Conservation (phyloP, 1,140 invertebrate species). For the Brevipalpus yothersi region DNA sequence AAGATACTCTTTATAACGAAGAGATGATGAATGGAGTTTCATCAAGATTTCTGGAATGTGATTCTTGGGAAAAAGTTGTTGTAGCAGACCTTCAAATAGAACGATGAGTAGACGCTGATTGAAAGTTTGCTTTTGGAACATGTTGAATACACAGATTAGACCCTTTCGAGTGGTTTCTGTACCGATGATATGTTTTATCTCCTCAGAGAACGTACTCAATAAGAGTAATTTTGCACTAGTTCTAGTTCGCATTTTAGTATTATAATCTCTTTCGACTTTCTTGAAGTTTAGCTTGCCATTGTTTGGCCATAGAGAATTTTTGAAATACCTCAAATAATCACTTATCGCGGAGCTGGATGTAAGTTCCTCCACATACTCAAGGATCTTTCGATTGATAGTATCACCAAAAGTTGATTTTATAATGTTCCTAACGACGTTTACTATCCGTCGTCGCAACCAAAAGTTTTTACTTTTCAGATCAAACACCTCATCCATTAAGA, state of each 20-base stretch:
- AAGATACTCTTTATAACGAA: neutral
- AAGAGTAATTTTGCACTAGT: slow-evolving; percentile 62
- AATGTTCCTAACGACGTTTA: slow-evolving; percentile 49
- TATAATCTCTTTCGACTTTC: slow-evolving; percentile 34
- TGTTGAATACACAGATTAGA: slow-evolving; percentile 60
- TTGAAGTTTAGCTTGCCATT: slow-evolving; percentile 32
- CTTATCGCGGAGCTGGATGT: slow-evolving; percentile 71
- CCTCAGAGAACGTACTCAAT: slow-evolving; percentile 43
- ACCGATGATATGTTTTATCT: slow-evolving; percentile 70
- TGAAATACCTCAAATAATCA: slow-evolving; percentile 58
- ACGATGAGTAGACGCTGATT: slow-evolving; percentile 66
- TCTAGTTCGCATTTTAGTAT: slow-evolving; percentile 47
- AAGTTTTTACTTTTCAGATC: slow-evolving; percentile 62
- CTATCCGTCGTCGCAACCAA: slow-evolving; percentile 56
- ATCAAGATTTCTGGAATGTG: slow-evolving; percentile 34
- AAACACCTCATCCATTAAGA: slow-evolving; percentile 75
- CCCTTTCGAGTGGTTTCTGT: slow-evolving; percentile 63
- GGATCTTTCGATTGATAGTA: slow-evolving; percentile 40
- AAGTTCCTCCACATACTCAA: slow-evolving; percentile 65
- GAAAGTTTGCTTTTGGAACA: slow-evolving; percentile 55
- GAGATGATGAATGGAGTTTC: slow-evolving; percentile 31
- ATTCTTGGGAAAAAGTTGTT: slow-evolving; percentile 46
- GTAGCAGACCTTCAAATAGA: slow-evolving; percentile 52
- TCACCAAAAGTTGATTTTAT: slow-evolving; percentile 33
- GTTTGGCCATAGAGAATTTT: slow-evolving; percentile 53